Percentiles rank a stretch among this genome's conserved stretches.
phyloP scores from a whole-genome alignment of 2,888 invertebrate genomes.

The Fissipunctia ypsillon region DNA sequence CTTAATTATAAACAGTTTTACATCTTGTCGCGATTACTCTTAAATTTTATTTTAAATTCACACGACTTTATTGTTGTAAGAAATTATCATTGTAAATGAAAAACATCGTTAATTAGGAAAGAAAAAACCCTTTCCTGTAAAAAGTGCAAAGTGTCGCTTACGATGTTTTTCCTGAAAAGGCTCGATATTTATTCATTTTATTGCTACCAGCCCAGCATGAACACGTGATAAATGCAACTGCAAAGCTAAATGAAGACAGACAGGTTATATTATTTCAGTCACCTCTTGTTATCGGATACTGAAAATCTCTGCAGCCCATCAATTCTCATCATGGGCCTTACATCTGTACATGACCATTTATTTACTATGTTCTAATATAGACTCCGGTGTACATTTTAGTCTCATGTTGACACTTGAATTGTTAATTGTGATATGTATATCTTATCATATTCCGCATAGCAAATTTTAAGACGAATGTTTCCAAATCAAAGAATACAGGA shows the following conservation, averaged over 20 bases:
- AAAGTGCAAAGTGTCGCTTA: too few species aligned
- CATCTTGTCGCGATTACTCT: too few species aligned
- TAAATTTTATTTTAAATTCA: too few species aligned
- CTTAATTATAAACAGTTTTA: too few species aligned
- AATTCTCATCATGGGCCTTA: slow-evolving; percentile 9
- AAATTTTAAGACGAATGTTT: too few species aligned
- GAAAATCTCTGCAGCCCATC: slow-evolving; percentile 5
- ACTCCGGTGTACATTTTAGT: neutral
- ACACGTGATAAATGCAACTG: neutral
- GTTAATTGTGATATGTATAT: too few species aligned
- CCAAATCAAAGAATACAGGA: neutral
- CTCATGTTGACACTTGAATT: neutral
- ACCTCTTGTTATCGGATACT: neutral
- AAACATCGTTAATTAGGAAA: too few species aligned
- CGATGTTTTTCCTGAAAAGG: too few species aligned
- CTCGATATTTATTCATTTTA: neutral
- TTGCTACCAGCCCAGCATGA: neutral
- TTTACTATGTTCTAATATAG: neutral
- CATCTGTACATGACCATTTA: neutral
- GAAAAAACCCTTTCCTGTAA: too few species aligned
- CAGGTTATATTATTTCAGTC: slow-evolving; percentile 5
- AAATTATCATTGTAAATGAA: too few species aligned
- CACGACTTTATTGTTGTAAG: too few species aligned
- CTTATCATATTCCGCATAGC: too few species aligned
- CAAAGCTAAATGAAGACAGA: slow-evolving; percentile 15